Conservation (phyloP, 1,140 invertebrate species). For the Lepidurus couesii region DNA sequence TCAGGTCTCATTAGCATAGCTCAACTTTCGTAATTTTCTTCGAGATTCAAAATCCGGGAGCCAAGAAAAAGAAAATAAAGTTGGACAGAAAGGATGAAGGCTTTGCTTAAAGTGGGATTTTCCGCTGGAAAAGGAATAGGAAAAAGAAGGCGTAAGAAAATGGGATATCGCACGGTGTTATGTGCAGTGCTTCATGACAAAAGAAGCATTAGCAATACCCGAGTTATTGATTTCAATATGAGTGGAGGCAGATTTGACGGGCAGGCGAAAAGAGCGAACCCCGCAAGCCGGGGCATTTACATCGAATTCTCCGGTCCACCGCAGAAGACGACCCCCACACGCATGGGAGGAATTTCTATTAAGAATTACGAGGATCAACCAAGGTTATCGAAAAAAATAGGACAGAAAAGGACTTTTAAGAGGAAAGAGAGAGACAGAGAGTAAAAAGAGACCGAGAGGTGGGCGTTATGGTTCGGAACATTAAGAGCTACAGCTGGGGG, state of each 20-base stretch:
- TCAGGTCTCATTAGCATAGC: not conserved
- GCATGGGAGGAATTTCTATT: constrained; percentile 2
- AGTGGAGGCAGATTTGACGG: constrained; percentile 12
- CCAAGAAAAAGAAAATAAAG: not conserved
- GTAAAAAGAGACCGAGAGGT: not conserved
- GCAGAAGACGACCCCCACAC: not conserved
- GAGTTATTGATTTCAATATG: constrained; percentile 22
- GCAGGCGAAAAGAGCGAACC: not conserved
- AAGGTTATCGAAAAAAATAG: not conserved
- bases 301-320: constrained; percentile 5
- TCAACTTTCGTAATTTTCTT: not conserved
- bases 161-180: not conserved
- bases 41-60: not conserved
- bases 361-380: not conserved
- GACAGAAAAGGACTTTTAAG: not conserved
- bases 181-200: not conserved
- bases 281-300: not conserved
- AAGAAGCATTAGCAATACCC: constrained; percentile 6
- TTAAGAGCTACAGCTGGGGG: constrained; percentile 19
- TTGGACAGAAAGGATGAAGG: not conserved
- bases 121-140: not conserved
- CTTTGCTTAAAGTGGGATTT: not conserved
- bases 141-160: not conserved
- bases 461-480: constrained; percentile 13
- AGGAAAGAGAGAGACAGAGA: not conserved